Evolutionary conservation across 1,140 invertebrate species (phyloP).

Genomic region (Orius insidiosus): DNA sequence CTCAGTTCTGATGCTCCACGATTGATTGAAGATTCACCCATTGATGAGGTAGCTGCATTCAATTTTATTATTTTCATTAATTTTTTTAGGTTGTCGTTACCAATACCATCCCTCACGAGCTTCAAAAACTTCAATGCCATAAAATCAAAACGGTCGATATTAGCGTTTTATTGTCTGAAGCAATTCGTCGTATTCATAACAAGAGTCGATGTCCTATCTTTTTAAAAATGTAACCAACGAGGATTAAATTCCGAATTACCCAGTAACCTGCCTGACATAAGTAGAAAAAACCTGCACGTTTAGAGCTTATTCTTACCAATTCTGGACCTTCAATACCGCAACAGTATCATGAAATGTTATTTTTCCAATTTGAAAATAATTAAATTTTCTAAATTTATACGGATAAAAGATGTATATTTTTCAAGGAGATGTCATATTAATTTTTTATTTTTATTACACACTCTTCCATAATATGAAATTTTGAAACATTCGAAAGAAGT

Average conservation of each 20-base stretch:
- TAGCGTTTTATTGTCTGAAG: slow-evolving; percentile 86
- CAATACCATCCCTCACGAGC: slow-evolving; percentile 95
- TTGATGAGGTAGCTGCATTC: slow-evolving; percentile 89
- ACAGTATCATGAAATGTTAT: no score
- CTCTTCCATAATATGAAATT: no score
- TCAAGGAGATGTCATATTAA: no score
- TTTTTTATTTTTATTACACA: no score
- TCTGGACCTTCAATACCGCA: no score
- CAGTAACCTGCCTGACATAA: no score
- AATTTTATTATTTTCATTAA: slow-evolving; percentile 13
- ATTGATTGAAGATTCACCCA: slow-evolving; percentile 88
- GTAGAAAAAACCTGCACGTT: no score
- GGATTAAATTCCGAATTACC: slow-evolving; percentile 40
- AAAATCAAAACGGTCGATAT: slow-evolving; percentile 99
- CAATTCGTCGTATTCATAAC: slow-evolving; percentile 92
- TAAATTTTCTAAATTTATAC: no score
- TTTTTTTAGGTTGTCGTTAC: slow-evolving; percentile 81
- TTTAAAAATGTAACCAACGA: slow-evolving; percentile 97
- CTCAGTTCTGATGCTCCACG: slow-evolving; percentile 88
- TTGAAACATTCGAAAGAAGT: no score
- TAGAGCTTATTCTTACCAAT: no score
- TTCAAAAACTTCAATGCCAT: slow-evolving; percentile 96
- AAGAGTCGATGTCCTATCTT: slow-evolving; percentile 97
- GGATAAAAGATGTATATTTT: no score
- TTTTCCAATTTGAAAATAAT: no score